Evolutionary conservation across 2,113 vertebrate genomes (phyloP).

Genomic region (Anser brachyrhynchus): DNA sequence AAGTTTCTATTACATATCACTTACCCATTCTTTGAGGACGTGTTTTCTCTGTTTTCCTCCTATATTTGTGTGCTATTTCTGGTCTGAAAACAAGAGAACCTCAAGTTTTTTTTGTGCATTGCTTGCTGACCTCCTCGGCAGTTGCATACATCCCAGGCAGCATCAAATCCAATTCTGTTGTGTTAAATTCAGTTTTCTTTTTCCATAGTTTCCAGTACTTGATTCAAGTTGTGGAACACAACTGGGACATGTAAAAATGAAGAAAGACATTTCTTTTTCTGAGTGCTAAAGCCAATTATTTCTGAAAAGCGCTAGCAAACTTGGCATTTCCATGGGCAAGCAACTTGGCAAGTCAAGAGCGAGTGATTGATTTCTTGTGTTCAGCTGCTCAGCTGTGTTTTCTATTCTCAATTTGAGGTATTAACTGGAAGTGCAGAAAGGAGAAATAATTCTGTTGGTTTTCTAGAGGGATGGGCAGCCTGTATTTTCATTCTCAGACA

Average conservation of each 20-base stretch:
- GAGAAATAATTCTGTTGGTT: background rate
- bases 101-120: conserved; percentile 72
- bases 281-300: conserved; percentile 53
- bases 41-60: conserved; percentile 71
- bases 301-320: conserved; percentile 40
- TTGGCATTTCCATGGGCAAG: background rate
- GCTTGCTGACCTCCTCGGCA: conserved; percentile 64
- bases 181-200: background rate
- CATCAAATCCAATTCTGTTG: conserved; percentile 74
- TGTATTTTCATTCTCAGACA: background rate
- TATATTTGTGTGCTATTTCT: conserved; percentile 58
- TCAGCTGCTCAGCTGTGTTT: background rate
- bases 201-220: conserved; percentile 62
- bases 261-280: conserved; percentile 72
- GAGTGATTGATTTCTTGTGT: background rate
- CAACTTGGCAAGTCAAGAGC: background rate
- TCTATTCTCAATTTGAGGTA: background rate
- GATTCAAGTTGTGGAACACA: conserved; percentile 82
- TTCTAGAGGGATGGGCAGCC: background rate
- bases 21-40: conserved; percentile 72
- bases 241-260: conserved; percentile 69
- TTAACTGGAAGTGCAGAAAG: background rate
- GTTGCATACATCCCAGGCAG: conserved; percentile 62
- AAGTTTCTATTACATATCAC: conserved; percentile 71
- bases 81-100: conserved; percentile 77